A percentile compares a stretch with the other conserved stretches of the same genome.
Conservation (phyloP, 2,797 vertebrate genomes). For the Avahi laniger region DNA sequence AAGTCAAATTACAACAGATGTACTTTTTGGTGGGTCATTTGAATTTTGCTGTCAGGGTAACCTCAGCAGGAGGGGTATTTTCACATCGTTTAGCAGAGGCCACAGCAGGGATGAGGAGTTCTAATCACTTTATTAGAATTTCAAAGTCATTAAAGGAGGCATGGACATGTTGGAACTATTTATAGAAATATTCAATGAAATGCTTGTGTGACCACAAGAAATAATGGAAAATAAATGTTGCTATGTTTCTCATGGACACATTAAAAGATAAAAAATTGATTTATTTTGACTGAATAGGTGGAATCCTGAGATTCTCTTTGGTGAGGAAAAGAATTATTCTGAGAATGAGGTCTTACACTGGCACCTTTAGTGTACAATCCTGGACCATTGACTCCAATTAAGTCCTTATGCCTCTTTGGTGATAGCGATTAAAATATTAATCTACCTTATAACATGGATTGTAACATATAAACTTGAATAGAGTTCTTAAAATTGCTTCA, state of each 20-base stretch:
- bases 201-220: slow-evolving; percentile 55
- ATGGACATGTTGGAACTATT: slow-evolving; percentile 55
- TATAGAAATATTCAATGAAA: slow-evolving; percentile 61
- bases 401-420: background rate
- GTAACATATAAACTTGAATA: background rate
- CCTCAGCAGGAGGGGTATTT: slow-evolving; percentile 83
- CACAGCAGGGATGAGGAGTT: slow-evolving; percentile 77
- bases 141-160: slow-evolving; percentile 73
- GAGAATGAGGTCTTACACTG: background rate
- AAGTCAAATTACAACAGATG: slow-evolving; percentile 81
- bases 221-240: slow-evolving; percentile 38
- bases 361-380: background rate
- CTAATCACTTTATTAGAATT: slow-evolving; percentile 81
- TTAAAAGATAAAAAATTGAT: slow-evolving; percentile 54
- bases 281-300: slow-evolving; percentile 25
- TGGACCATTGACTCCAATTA: background rate
- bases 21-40: slow-evolving; percentile 81
- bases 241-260: slow-evolving; percentile 58
- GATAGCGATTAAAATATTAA: slow-evolving; percentile 42
- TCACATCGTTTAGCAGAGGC: slow-evolving; percentile 76
- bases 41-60: slow-evolving; percentile 78
- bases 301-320: slow-evolving; percentile 21
- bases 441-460: background rate
- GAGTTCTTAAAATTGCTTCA: background rate
- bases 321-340: slow-evolving; percentile 47